Evolutionary conservation across 2,113 vertebrate genomes (phyloP).

Genomic region (Carlito syrichta): DNA sequence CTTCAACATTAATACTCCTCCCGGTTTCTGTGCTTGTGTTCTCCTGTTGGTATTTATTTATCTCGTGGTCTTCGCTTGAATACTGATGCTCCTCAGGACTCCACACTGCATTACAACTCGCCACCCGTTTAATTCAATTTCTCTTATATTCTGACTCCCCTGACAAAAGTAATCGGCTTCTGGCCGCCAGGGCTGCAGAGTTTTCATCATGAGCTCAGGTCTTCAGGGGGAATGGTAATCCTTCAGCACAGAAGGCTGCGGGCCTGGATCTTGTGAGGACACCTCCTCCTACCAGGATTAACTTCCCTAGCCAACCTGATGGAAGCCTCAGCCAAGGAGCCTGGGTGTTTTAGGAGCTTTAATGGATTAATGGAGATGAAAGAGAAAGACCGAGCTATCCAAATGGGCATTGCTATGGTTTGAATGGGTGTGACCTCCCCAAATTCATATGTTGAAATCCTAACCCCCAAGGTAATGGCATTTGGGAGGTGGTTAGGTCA

Average conservation of each 20-base stretch:
- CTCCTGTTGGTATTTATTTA: not conserved
- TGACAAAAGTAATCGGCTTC: slow-evolving; percentile 37
- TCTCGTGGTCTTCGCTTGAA: not conserved
- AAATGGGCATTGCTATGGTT: not conserved
- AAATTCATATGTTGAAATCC: too few species aligned
- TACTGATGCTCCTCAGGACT: not conserved
- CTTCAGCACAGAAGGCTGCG: not conserved
- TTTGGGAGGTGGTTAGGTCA: rapidly evolving
- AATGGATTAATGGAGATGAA: slow-evolving; percentile 57
- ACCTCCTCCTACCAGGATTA: slow-evolving; percentile 27
- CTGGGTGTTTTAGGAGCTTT: slow-evolving; percentile 64
- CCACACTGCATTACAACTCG: not conserved
- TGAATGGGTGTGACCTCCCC: rapidly evolving
- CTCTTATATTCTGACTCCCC: not conserved
- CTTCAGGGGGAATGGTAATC: not conserved
- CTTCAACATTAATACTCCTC: not conserved
- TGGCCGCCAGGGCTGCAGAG: not conserved
- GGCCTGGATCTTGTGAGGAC: not conserved
- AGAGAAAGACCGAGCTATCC: slow-evolving; percentile 8
- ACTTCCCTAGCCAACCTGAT: slow-evolving; percentile 56
- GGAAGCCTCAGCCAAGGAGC: slow-evolving; percentile 38
- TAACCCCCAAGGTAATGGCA: not conserved
- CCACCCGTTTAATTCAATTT: slow-evolving; percentile 27
- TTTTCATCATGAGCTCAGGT: not conserved
- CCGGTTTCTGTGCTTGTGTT: not conserved